These are phyloP conservation scores for Lepidurus packardi DNA, from an alignment of 1,140 invertebrate genomes.

Conservation along the genomic window DNA sequence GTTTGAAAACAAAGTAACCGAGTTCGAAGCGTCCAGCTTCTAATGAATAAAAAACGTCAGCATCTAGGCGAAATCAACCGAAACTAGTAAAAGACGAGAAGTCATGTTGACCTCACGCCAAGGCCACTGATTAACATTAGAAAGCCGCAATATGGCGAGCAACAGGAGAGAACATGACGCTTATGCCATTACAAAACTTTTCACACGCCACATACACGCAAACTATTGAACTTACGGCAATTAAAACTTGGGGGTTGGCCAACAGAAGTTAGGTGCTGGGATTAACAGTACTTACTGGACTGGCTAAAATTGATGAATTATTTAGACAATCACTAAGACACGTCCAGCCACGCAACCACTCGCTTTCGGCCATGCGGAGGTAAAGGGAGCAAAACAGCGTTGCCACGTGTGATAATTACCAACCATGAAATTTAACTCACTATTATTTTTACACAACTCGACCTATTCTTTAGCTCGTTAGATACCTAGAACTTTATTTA, in stretches of 20 bases:
- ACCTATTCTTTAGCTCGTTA: too few relatives aligned
- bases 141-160: conserved; percentile 13
- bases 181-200: too few relatives aligned
- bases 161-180: not conserved
- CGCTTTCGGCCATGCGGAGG: conserved; percentile 20
- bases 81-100: conserved; percentile 22
- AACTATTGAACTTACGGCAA: too few relatives aligned
- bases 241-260: too few relatives aligned
- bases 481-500: too few relatives aligned
- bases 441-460: too few relatives aligned
- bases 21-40: too few relatives aligned
- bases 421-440: not conserved
- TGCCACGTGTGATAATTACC: not conserved
- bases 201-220: too few relatives aligned
- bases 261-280: too few relatives aligned
- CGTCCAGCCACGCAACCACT: conserved; percentile 20
- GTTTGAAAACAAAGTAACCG: too few relatives aligned
- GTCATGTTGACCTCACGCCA: not conserved
- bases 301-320: not conserved
- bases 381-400: conserved; percentile 10
- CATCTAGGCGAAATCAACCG: not conserved
- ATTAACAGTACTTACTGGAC: not conserved
- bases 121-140: not conserved
- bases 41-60: too few relatives aligned
- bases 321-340: not conserved